These are phyloP conservation scores for Mus caroli DNA, from an alignment of 2,797 vertebrate genomes.

Conservation along the genomic window DNA sequence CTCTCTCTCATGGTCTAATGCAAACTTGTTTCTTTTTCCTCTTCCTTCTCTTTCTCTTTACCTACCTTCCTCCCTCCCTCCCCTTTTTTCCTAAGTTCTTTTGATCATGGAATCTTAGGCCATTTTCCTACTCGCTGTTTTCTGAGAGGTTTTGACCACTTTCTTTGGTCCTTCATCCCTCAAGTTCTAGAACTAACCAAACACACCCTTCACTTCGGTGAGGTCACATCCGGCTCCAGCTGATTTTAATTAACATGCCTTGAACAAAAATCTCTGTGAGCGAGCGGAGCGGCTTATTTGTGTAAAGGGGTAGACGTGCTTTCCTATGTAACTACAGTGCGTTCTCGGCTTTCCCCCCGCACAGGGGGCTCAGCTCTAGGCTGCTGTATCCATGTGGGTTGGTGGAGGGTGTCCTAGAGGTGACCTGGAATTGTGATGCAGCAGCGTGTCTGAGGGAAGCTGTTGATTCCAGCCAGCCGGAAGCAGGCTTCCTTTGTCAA, in stretches of 20 bases:
- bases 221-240: constrained; percentile 49
- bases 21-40: neutral
- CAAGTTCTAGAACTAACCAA: constrained; percentile 28
- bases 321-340: neutral
- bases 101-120: neutral
- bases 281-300: neutral
- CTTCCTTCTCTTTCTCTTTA: too few relatives aligned
- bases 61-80: neutral
- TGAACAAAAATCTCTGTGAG: neutral
- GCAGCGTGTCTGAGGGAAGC: neutral
- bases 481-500: neutral
- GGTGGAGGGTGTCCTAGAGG: neutral
- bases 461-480: rapidly evolving
- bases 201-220: constrained; percentile 4
- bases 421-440: neutral
- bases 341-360: neutral
- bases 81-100: neutral
- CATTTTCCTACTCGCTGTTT: constrained; percentile 12
- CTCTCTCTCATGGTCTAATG: neutral
- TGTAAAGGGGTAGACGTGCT: constrained; percentile 26
- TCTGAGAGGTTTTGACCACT: constrained; percentile 10
- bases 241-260: constrained; percentile 53
- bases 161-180: neutral
- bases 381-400: neutral
- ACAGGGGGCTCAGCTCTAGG: neutral